Base-by-base conservation (phyloP, 2,113 vertebrate species). In the Edolisoma coerulescens region DNA sequence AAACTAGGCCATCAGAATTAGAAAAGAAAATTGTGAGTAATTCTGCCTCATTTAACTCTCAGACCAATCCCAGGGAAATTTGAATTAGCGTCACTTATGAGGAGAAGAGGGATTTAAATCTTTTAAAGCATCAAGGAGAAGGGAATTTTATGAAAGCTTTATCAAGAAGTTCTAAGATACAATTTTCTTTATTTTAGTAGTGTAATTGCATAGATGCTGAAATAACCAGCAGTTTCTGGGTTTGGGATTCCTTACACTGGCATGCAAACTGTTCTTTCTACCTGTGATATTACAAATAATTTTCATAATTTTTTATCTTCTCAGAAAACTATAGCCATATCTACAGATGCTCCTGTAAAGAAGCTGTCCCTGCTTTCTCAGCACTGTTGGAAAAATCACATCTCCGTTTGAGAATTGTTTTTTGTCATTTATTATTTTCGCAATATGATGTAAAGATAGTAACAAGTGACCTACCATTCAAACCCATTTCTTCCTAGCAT, bases 331-430 rank as follows among this genome's bases (percentile, higher is more conserved):
- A 3, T 8, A 60, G 12, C 5, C 35, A 6, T 33, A 73, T 33
- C 16, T 41, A 41, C 20, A 61, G n/a, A 26, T 39, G 11, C 6
- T 44, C 16, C 45, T 75, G 47, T 41, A 74, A 49, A 52, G 10
- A n/a, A 83, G 16, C 6, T 84, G 13, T 3, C 6, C 4, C 11
- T 37, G 4, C 41, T 84, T 84, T 42, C 52, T 77, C 50, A 63
- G 4, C 16, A 42, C 18, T 4, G 0, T 42, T 83, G 33, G 14
- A 33, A 6, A 77, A 64, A 91, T 32, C 4, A 30, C 10, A 12
- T 69, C 8, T 56, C 11, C 15, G 17, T 11, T n/a, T 74, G 17
- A 67, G 32, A 71, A 57, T 5, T 1, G 0, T 1, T 7, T 52
- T 42, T 50, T 35, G 7, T 68, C 0, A 47, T 63, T 79, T 61